Base-by-base conservation (phyloP, 2,113 vertebrate species). In the Chaetodon trifascialis region DNA sequence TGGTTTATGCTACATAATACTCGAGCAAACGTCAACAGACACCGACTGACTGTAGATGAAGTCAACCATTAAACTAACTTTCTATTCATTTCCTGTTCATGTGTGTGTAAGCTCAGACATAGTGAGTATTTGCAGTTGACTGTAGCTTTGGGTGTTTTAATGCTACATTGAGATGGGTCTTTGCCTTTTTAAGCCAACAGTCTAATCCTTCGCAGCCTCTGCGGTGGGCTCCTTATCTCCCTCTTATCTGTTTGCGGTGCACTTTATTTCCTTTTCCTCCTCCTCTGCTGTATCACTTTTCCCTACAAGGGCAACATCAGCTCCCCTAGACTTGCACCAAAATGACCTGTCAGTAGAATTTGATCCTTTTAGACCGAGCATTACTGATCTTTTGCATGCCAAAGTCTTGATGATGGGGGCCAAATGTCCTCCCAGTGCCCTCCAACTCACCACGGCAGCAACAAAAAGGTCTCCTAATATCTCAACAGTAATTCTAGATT, bases 341-440 rank as follows among this genome's bases (percentile, higher is more conserved):
- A 95, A 82, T 60, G 83, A 89, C 86, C 90, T 14, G 92, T 95
- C 94, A 94, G 94, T 93, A 93, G 88, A 95, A 96, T 92, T 90
- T 86, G 94, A 95, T 95, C 93, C 90, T 93, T 88, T 89, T 67
- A 69, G 89, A 84, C 87, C 75, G 88, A 91, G 81, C 82, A 87
- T 78, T 59, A 52, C 86, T 52, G 59, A 80, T 87, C 83, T 86
- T 93, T 92, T 88, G 81, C 83, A 89, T 86, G 90, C 92, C 92
- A 92, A 93, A 86, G 87, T 89, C 88, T 87, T 58, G 89, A 66
- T 85, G 89, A 89, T 88, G 77, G 51, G 54, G 68, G 63, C 82
- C 82, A 88, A 88, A 83, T 68, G 83, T 89, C 94, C 93, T 94
- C 84, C 51, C 34, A 5, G 40, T 90, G 92, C 69, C 94, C 94